Evolutionary conservation across 2,113 vertebrate species (phyloP), one percentile per base, ranked within the genome.

Genomic region (Trogon melanurus): DNA sequence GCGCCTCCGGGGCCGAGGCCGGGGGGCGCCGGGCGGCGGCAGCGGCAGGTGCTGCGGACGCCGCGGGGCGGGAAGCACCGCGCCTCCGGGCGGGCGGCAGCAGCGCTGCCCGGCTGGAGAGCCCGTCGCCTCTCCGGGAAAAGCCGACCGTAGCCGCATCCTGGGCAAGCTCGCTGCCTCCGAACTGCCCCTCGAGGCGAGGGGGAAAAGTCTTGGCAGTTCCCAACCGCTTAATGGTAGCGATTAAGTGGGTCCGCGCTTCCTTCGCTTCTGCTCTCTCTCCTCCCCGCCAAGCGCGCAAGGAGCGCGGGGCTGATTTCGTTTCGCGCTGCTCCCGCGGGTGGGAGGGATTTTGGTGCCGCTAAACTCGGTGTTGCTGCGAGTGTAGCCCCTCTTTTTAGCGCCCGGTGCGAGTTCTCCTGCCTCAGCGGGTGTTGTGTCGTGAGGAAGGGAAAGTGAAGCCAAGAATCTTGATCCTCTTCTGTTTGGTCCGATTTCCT

Each of bases 241-340:
- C 5, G 50, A 18, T 36, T 30, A 19, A 44, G 7, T 22, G 61
- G 21, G 38, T 53, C 65, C 6, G 18, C 9, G 30, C 16, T 54
- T 27, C 34, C 26, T 29, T 36, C 36, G 36, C 36, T 36, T 36
- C 36, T 36, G 36, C 36, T 13, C 23, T 21, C 10, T 22, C 6
- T 19, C 11, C 9, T 2, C 32, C 3, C 5, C 9, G 15, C n/a
- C 22, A 5, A 17, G 56, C 1, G 25, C 17, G 10, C 0, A 3
- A 47, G 38, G 56, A 29, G 56, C 29, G 3, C 8, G 38, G 56
- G n/a, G 45, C 4, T 70, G 30, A 7, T 66, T 44, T 16, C 53
- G 23, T n/a, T 6, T n/a, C 5, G 82, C 13, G 32, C 34, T 11
- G 76, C 71, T 29, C 11, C 21, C 36, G 36, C 36, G 36, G 36